These are phyloP conservation scores for Melipona quadrifasciata DNA, from an alignment of 1,140 invertebrate species.

Conservation along the genomic window DNA sequence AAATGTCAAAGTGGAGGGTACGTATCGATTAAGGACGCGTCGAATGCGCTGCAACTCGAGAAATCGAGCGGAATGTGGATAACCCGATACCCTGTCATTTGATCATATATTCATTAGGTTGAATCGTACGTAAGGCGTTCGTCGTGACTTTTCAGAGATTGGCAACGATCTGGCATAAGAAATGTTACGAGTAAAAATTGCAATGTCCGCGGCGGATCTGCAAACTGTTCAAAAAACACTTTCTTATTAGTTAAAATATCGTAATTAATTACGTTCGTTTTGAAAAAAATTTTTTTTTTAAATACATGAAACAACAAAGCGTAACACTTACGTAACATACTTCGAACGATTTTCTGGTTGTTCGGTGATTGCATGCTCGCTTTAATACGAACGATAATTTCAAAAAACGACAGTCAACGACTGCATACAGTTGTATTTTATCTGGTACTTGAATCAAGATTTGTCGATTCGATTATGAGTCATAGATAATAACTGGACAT, in stretches of 20 bases:
- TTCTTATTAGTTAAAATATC: not conserved
- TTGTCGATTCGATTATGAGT: not conserved
- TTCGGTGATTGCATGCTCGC: not conserved
- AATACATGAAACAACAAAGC: not conserved
- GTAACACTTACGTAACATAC: not conserved
- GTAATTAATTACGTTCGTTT: too few relatives aligned
- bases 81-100: slow-evolving; percentile 9
- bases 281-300: too few relatives aligned
- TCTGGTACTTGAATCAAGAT: not conserved
- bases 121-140: not conserved
- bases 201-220: not conserved
- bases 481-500: slow-evolving; percentile 2
- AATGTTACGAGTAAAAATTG: not conserved
- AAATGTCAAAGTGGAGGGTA: not conserved
- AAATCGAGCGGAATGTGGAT: slow-evolving; percentile 3
- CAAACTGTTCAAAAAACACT: not conserved
- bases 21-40: slow-evolving; percentile 16
- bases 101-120: slow-evolving; percentile 12
- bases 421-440: not conserved
- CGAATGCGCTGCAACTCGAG: slow-evolving; percentile 5
- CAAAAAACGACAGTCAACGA: not conserved
- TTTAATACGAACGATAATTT: not conserved
- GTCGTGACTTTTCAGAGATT: too few relatives aligned
- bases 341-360: not conserved
- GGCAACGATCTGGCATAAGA: not conserved